These are phyloP conservation scores for Syrmaticus mikado DNA, from an alignment of 2,113 vertebrate genomes.

Conservation along the genomic window DNA sequence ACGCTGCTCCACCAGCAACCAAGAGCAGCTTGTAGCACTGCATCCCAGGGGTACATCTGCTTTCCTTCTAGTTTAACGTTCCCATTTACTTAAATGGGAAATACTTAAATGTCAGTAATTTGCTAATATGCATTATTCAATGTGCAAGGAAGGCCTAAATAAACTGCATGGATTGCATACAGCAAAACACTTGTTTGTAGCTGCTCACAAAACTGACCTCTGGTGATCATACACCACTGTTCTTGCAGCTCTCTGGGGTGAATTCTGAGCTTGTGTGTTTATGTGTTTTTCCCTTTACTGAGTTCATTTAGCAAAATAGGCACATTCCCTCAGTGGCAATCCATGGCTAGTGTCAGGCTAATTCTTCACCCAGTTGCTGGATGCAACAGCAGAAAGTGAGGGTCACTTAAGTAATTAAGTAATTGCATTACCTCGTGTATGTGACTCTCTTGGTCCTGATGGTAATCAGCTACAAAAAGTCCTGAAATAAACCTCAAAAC, in stretches of 20 bases:
- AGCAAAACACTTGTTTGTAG: neutral
- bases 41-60: neutral
- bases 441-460: neutral
- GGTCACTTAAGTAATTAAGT: neutral
- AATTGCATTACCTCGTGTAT: neutral
- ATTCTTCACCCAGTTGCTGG: neutral
- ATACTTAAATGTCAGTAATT: neutral
- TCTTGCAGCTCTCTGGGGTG: neutral
- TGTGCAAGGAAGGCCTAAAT: neutral
- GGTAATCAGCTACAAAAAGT: neutral
- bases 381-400: neutral
- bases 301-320: neutral
- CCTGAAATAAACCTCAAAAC: neutral
- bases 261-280: neutral
- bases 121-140: neutral
- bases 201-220: neutral
- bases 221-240: neutral
- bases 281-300: neutral
- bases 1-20: neutral
- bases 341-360: neutral
- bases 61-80: neutral
- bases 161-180: neutral
- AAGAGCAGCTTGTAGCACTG: neutral
- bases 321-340: neutral
- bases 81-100: neutral